Base-by-base conservation (phyloP, 2,113 vertebrate genomes). In the Hyla sarda region DNA sequence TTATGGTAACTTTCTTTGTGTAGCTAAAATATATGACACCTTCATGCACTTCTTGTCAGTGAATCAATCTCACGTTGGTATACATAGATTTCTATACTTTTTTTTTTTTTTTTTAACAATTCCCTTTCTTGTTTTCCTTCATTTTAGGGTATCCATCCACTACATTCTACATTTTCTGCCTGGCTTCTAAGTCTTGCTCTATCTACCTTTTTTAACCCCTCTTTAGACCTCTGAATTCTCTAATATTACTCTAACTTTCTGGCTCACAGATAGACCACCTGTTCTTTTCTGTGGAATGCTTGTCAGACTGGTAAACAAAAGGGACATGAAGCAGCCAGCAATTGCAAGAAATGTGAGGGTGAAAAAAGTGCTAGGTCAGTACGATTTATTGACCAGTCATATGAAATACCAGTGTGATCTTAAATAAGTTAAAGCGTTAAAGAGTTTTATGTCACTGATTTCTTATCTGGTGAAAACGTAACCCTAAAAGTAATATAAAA, bases 231-330 rank as follows among this genome's bases (percentile, higher is more conserved):
- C 77, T 23, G 54, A 80, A 62, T 47, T 62, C 78, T 81, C 78
- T 81, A 81, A 81, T 81, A 81, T 81, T 81, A 25, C 78, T 81
- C 56, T 81, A 81, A 81, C 78, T 81, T 81, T 81, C 78, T 81
- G 78, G 78, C 78, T 81, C 78, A 65, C 78, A 81, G 78, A 81
- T 81, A 81, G 78, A 81, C 78, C 78, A 65, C 78, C 78, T 81
- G 78, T 81, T 81, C 78, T 81, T 81, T 81, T 81, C 78, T 81
- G 78, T 81, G 78, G 78, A 81, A 81, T 81, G 78, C 78, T 81
- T 81, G 78, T 81, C 78, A 81, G 78, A 81, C 78, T 81, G 78
- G 78, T 81, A 47, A 81, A 65, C 78, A 81, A 81, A 81, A 81
- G 78, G 78, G 78, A 81, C 78, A 81, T 81, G 78, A 81, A 81